A percentile compares a stretch with the other conserved stretches of the same genome.
Conservation (phyloP, 92 coral and sea anemone species). For the Muricea muricata region DNA sequence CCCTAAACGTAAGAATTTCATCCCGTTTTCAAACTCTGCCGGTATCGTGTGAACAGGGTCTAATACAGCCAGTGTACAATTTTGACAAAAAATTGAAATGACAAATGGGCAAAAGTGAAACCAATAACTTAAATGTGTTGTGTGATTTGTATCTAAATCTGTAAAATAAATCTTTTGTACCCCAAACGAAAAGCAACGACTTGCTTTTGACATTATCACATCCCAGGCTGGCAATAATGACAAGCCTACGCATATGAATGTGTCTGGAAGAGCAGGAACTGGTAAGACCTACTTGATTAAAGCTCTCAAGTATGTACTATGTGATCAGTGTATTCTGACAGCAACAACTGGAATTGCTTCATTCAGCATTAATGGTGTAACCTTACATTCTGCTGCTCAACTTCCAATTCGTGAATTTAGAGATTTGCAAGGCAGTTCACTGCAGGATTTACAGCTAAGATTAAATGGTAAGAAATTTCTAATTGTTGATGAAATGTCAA, state of each 20-base stretch:
- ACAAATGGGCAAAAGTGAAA: slow-evolving; percentile 74
- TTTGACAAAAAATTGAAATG: slow-evolving; percentile 68
- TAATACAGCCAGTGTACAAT: slow-evolving; percentile 73
- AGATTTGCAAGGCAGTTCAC: slow-evolving; percentile 51
- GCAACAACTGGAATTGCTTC: slow-evolving; percentile 57
- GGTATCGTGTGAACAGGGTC: too few species aligned
- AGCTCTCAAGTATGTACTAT: slow-evolving; percentile 56
- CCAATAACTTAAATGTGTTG: slow-evolving; percentile 73
- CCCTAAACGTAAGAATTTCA: too few species aligned
- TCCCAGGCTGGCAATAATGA: neutral
- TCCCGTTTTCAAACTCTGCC: too few species aligned
- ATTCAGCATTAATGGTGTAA: slow-evolving; percentile 14
- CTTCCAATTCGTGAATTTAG: slow-evolving; percentile 28
- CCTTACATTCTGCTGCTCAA: slow-evolving; percentile 22
- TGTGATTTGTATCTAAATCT: slow-evolving; percentile 77
- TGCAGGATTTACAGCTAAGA: slow-evolving; percentile 47
- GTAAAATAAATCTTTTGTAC: too few species aligned
- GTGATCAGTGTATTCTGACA: too few species aligned
- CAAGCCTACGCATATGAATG: neutral
- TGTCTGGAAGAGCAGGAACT: slow-evolving; percentile 16
- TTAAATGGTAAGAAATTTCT: slow-evolving; percentile 55
- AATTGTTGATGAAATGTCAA: too few species aligned
- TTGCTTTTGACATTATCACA: slow-evolving; percentile 59
- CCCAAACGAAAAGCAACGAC: too few species aligned
- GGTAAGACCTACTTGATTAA: slow-evolving; percentile 32